Base-by-base conservation (phyloP, 2,113 vertebrate species). In the Bettongia penicillata region DNA sequence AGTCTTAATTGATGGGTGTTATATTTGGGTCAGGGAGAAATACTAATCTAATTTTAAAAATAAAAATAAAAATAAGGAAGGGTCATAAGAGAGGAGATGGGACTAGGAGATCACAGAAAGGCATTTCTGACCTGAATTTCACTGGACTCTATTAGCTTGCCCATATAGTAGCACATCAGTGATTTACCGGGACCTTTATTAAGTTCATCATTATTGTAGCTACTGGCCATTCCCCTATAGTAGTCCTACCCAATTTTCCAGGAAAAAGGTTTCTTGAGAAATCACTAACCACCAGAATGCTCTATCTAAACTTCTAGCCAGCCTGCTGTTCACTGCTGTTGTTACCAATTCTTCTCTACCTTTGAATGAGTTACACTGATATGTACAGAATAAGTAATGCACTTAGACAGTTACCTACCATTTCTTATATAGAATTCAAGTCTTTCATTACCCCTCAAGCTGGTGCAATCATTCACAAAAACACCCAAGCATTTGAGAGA, bases 361-460 rank as follows among this genome's bases (percentile, higher is more conserved):
- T 47, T 19, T 24, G 10, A 89, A 89, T 51, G 49, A 1, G 50
- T 48, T 47, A 55, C 12, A 1, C 1, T 47, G 10, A 0, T 10
- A 25, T 0, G 1, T 91, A 43, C 51, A 50, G 48, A 0, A 8
- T 0, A 0, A 53, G 14, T n/a, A n/a, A 1, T 23, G 7, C 37
- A 0, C 6, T 25, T 0, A 19, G 25, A 52, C 37, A 8, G 5
- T 89, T 91, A 47, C 12, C 14, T 43, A 12, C 12, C 48, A 0
- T 77, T 96, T 94, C 53, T 92, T 84, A 91, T 28, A 43, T 2
- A 50, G 25, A 51, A 31, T 49, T 53, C 23, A 93, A 77, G 68
- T 50, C 90, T 92, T 93, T 43, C 68, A 28, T 93, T 22, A 11
- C 53, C 53, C 28, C 37, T 53, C 1, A 8, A 47, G 90, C 25